These are phyloP conservation scores for Lycaon pictus DNA, from an alignment of 2,113 vertebrate genomes.

Conservation along the genomic window DNA sequence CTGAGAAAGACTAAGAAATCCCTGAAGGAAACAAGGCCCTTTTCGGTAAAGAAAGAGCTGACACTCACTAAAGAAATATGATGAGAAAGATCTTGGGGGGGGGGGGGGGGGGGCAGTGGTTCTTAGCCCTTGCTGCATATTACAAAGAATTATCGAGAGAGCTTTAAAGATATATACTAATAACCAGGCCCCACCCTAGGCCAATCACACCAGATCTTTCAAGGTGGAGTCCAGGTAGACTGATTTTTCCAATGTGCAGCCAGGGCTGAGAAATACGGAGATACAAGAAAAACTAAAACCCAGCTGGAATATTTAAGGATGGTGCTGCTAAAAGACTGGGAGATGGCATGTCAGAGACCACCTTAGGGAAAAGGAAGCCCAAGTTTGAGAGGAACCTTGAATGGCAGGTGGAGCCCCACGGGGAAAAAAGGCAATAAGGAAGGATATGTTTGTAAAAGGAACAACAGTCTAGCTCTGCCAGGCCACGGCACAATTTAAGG, in stretches of 20 bases:
- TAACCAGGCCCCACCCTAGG: background rate
- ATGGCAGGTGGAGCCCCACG: background rate
- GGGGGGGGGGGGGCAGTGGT: background rate
- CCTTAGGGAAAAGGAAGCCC: background rate
- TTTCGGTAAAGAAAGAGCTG: background rate
- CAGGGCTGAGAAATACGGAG: constrained; percentile 23
- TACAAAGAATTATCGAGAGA: constrained; percentile 22
- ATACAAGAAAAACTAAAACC: constrained; percentile 6
- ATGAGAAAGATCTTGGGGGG: background rate
- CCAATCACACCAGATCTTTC: background rate
- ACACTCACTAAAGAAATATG: background rate
- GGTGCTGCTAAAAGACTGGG: background rate
- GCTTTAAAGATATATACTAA: background rate
- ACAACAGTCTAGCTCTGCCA: background rate
- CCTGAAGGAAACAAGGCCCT: background rate
- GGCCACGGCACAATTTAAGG: background rate
- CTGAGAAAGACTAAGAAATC: constrained; percentile 44
- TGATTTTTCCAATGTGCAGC: constrained; percentile 28
- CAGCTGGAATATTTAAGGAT: background rate
- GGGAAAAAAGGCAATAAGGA: background rate
- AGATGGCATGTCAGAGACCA: background rate
- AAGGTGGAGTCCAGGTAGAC: background rate
- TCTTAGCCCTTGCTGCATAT: background rate
- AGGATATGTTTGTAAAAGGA: background rate
- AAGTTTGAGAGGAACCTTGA: background rate